These are phyloP conservation scores for Hybognathus amarus DNA, from an alignment of 2,797 vertebrate species.

Conservation along the genomic window DNA sequence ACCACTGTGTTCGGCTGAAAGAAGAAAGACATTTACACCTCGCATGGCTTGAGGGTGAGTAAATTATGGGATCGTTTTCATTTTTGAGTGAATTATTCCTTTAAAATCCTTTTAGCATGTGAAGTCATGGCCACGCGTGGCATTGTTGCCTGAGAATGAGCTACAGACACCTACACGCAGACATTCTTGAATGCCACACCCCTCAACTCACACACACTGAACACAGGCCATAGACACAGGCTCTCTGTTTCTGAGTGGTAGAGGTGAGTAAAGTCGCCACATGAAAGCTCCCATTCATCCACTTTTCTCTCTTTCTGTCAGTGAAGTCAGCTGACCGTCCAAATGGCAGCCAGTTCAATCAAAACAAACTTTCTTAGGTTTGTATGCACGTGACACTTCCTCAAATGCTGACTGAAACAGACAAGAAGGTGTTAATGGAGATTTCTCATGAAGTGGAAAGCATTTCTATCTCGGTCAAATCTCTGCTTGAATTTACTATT, in stretches of 20 bases:
- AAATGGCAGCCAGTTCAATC: neutral
- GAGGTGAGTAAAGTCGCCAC: neutral
- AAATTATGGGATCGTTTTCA: too few species aligned
- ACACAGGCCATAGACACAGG: too few species aligned
- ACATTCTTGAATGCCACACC: neutral
- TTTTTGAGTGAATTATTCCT: neutral
- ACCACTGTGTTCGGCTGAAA: too few species aligned
- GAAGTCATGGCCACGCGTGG: neutral
- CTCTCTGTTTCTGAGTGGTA: neutral
- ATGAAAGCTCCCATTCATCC: slow-evolving; percentile 25
- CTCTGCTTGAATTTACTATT: neutral
- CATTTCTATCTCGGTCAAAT: neutral
- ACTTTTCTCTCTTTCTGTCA: neutral
- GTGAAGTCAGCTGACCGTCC: neutral
- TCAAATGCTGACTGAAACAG: neutral
- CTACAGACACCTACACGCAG: neutral
- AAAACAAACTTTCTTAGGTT: neutral
- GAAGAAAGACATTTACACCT: too few species aligned
- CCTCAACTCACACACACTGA: neutral
- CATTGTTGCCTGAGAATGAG: neutral
- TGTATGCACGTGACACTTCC: neutral
- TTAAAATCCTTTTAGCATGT: neutral
- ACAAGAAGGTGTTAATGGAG: neutral
- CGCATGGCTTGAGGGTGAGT: too few species aligned
- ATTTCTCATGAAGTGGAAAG: neutral